Percentiles rank a stretch among this genome's conserved stretches.
These are phyloP conservation scores for Xiphias gladius DNA, from an alignment of 2,113 vertebrate genomes.

Conservation along the genomic window DNA sequence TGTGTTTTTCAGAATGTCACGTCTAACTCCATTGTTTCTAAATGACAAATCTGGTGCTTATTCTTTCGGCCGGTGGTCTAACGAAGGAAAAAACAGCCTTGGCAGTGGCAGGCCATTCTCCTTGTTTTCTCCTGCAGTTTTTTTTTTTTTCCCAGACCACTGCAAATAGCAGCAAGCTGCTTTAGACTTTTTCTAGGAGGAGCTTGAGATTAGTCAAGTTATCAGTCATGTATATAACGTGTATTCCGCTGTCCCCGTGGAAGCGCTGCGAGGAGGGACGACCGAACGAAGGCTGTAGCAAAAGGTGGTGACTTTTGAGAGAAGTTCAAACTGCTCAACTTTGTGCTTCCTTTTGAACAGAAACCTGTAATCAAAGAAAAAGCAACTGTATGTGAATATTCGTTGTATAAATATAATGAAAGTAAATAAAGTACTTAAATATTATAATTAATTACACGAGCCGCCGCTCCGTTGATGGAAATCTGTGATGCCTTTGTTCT, in stretches of 20 bases:
- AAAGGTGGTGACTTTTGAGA: slow-evolving; percentile 53
- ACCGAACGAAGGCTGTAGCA: slow-evolving; percentile 54
- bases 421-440: slow-evolving; percentile 70
- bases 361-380: slow-evolving; percentile 70
- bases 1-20: background rate
- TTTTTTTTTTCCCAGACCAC: slow-evolving; percentile 35
- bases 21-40: slow-evolving; percentile 5
- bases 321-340: slow-evolving; percentile 47
- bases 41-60: slow-evolving; percentile 65
- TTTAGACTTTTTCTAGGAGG: slow-evolving; percentile 18
- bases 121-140: background rate
- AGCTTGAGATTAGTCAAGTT: slow-evolving; percentile 19
- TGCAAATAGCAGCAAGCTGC: slow-evolving; percentile 48
- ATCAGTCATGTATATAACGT: slow-evolving; percentile 59
- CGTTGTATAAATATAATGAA: slow-evolving; percentile 71
- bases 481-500: slow-evolving; percentile 81
- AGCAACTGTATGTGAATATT: slow-evolving; percentile 76
- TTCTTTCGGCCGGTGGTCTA: slow-evolving; percentile 39
- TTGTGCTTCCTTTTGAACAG: slow-evolving; percentile 76
- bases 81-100: background rate
- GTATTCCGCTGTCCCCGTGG: slow-evolving; percentile 15
- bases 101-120: slow-evolving; percentile 17
- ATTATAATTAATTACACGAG: slow-evolving; percentile 71
- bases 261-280: slow-evolving; percentile 5
- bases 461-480: slow-evolving; percentile 67